Conservation (phyloP, 2,888 invertebrate genomes). For the Pristionchus fissidentatus region DNA sequence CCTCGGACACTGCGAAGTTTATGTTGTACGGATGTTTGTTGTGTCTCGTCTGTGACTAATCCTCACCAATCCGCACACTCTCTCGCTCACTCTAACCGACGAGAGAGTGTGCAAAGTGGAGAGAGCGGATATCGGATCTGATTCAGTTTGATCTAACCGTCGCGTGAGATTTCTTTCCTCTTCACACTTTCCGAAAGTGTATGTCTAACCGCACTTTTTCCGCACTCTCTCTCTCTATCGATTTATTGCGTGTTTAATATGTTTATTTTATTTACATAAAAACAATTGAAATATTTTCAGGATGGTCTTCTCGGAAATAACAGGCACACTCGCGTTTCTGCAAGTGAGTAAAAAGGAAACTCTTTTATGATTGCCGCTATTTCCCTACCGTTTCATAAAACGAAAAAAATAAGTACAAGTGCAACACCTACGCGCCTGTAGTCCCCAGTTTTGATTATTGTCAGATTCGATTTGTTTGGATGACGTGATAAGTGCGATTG, state of each 20-base stretch:
- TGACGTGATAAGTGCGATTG: too few species aligned
- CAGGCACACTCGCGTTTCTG: constrained; percentile 74
- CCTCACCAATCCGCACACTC: neutral
- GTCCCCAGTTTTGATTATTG: too few species aligned
- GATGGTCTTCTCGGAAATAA: constrained; percentile 75
- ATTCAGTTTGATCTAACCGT: neutral
- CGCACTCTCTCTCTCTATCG: neutral
- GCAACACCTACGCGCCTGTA: too few species aligned
- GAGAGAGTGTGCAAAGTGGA: neutral
- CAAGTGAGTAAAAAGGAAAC: too few species aligned
- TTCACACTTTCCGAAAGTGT: neutral
- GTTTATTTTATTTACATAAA: neutral
- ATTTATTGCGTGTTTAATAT: neutral
- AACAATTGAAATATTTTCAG: constrained; percentile 51
- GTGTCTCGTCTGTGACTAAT: neutral
- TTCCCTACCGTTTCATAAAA: too few species aligned
- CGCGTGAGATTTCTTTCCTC: neutral
- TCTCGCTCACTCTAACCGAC: neutral
- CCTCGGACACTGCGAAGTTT: too few species aligned
- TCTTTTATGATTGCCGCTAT: too few species aligned
- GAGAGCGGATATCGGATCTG: neutral
- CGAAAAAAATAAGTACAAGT: too few species aligned
- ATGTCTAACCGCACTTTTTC: neutral
- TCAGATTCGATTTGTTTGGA: too few species aligned
- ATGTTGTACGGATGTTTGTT: too few species aligned